Percentiles rank a stretch among this genome's conserved stretches.
phyloP scores from a whole-genome alignment of 2,888 invertebrate species.

The Napeogenes sylphis region DNA sequence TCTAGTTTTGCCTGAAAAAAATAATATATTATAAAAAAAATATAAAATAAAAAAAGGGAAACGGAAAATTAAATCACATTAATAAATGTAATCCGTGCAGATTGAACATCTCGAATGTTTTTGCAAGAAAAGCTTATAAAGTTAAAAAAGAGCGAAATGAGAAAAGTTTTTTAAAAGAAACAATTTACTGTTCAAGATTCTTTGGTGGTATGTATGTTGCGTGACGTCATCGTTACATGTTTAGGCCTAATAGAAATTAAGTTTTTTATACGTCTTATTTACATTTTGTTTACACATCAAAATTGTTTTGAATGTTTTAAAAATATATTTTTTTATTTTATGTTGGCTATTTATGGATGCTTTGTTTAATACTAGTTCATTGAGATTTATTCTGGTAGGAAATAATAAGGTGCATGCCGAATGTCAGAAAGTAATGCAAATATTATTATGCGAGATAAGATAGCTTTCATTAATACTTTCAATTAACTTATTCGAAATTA shows the following conservation, averaged over 20 bases:
- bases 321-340: too few species aligned
- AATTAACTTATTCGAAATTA: too few species aligned
- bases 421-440: too few species aligned
- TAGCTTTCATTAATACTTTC: too few species aligned
- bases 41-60: not conserved
- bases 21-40: conserved; percentile 23
- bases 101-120: conserved; percentile 8
- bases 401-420: too few species aligned
- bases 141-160: conserved; percentile 50
- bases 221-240: conserved; percentile 12
- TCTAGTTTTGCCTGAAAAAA: conserved; percentile 91
- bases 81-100: conserved; percentile 2
- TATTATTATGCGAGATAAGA: too few species aligned
- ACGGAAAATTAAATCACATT: not conserved
- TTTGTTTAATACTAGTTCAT: too few species aligned
- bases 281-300: not conserved
- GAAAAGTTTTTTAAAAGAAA: conserved; percentile 64
- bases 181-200: conserved; percentile 37
- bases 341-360: too few species aligned
- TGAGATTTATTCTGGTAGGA: too few species aligned
- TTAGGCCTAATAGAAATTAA: conserved; percentile 1
- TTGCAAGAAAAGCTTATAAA: conserved; percentile 41
- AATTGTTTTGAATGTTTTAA: too few species aligned
- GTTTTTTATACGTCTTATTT: not conserved
- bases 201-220: conserved; percentile 28